Percentiles rank a stretch among this genome's conserved stretches.
These are phyloP conservation scores for Limonius californicus DNA, from an alignment of 1,140 invertebrate species.

Conservation along the genomic window DNA sequence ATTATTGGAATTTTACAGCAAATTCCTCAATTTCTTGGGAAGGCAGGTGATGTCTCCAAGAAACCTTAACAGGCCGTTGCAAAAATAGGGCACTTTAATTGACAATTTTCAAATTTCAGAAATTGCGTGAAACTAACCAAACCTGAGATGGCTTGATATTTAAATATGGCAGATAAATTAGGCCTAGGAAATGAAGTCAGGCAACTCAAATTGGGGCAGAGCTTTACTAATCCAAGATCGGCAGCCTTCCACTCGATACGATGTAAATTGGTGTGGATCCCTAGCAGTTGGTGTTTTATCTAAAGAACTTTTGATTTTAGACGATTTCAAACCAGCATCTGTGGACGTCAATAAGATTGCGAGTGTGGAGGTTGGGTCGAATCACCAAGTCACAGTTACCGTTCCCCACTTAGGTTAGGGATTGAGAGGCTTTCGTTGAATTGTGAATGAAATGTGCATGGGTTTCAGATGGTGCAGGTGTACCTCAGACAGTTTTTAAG, in stretches of 20 bases:
- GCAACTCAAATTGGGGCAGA: constrained; percentile 78
- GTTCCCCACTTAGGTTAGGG: constrained; percentile 79
- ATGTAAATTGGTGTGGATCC: constrained; percentile 63
- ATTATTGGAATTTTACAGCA: neutral
- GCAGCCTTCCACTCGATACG: constrained; percentile 80
- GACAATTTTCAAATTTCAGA: neutral
- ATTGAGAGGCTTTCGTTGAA: neutral
- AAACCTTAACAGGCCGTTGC: neutral
- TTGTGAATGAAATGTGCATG: no score
- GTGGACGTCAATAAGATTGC: constrained; percentile 89
- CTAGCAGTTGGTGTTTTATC: neutral
- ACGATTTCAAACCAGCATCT: constrained; percentile 97
- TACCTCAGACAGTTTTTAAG: constrained; percentile 88
- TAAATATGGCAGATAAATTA: constrained; percentile 66
- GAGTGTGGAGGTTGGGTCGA: constrained; percentile 79
- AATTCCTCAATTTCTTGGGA: neutral
- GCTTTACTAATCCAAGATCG: constrained; percentile 69
- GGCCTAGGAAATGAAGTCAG: constrained; percentile 71
- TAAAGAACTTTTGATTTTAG: constrained; percentile 56
- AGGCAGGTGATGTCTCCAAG: neutral
- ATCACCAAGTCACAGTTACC: constrained; percentile 87
- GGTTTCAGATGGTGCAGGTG: constrained; percentile 71
- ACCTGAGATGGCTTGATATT: constrained; percentile 19
- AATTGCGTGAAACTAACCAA: neutral
- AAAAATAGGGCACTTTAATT: neutral